Conservation (phyloP, 2,113 vertebrate genomes). For the Marmota flaviventris region DNA sequence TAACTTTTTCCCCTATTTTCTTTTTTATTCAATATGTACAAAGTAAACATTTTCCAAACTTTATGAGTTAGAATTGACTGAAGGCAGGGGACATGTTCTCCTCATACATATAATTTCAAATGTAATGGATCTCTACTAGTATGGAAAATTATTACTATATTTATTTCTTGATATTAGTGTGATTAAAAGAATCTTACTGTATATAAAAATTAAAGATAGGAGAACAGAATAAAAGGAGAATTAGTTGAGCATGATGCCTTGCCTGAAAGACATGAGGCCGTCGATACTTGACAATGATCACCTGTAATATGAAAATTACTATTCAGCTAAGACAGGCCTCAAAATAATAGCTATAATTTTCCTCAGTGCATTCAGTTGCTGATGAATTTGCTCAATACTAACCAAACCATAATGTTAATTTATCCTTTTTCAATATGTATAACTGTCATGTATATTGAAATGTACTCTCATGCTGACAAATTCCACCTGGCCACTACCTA, state of each 20-base stretch:
- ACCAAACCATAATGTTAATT: neutral
- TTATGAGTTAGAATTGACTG: neutral
- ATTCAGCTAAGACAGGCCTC: neutral
- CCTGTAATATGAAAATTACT: neutral
- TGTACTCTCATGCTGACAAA: neutral
- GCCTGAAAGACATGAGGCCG: neutral
- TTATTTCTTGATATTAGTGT: neutral
- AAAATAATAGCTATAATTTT: neutral
- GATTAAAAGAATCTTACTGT: neutral
- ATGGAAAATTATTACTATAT: neutral
- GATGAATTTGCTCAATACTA: neutral
- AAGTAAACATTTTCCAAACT: neutral
- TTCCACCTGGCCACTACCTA: neutral
- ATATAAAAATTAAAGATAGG: neutral
- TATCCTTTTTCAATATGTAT: neutral
- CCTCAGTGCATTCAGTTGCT: neutral
- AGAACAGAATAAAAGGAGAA: neutral
- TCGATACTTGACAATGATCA: neutral
- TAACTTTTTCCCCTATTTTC: too few species aligned
- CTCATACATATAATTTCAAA: neutral
- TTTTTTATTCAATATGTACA: neutral
- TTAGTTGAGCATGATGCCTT: neutral
- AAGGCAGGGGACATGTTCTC: neutral
- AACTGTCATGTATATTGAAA: neutral
- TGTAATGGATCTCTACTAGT: neutral